phyloP scores from a whole-genome alignment of 1,140 invertebrate genomes.

The Luehdorfia chinensis region DNA sequence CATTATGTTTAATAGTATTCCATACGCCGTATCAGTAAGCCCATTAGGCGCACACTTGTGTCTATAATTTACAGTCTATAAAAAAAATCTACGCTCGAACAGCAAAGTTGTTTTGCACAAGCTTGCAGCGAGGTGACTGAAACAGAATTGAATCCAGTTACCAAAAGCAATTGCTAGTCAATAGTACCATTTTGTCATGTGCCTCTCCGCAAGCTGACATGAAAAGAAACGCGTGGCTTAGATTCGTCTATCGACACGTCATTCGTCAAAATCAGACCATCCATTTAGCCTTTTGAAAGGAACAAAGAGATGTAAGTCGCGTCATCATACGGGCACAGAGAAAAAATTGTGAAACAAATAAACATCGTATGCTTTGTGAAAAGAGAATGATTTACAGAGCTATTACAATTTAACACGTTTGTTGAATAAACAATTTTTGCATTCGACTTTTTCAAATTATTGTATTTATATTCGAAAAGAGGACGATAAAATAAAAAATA shows the following conservation, averaged over 20 bases:
- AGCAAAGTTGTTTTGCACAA: too few relatives aligned
- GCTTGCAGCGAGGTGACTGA: too few relatives aligned
- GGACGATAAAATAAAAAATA: slow-evolving; percentile 3
- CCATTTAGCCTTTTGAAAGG: not conserved
- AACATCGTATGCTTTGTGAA: slow-evolving; percentile 1
- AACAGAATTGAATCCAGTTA: too few relatives aligned
- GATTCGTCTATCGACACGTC: slow-evolving; percentile 6
- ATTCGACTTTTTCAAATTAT: not conserved
- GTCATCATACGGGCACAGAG: not conserved
- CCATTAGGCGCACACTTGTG: too few relatives aligned
- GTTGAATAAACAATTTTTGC: not conserved
- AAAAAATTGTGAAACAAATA: slow-evolving; percentile 3
- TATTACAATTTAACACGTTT: not conserved
- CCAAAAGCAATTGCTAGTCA: too few relatives aligned
- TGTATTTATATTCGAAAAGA: not conserved
- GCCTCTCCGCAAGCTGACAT: too few relatives aligned
- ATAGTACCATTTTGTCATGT: too few relatives aligned
- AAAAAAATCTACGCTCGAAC: too few relatives aligned
- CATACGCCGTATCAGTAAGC: too few relatives aligned
- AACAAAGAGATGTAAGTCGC: slow-evolving; percentile 7
- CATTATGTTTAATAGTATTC: too few relatives aligned
- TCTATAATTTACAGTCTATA: too few relatives aligned
- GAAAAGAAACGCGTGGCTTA: not conserved
- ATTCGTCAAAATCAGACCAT: slow-evolving; percentile 2
- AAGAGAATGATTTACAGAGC: not conserved